Base-by-base conservation (phyloP, 2,888 invertebrate species). In the Anoncus sp. region DNA sequence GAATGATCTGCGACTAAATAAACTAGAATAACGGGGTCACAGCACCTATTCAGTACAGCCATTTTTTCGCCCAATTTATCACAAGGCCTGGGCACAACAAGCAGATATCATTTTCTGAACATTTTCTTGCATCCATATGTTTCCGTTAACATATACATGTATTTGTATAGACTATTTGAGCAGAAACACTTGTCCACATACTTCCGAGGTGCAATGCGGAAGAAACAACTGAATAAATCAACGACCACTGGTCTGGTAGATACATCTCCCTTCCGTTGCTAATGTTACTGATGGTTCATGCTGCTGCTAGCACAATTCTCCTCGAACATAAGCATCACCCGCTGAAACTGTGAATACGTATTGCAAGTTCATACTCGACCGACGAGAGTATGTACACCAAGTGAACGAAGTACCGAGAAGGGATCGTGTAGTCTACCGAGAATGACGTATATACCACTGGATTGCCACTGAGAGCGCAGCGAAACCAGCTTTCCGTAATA, bases 401-500 rank as follows among this genome's bases (percentile, higher is more conserved):
- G 45, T 16, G 62, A 35, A 63, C 22, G 14, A 63, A 57, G 57
- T 69, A 75, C 57, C 49, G 35, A 43, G 31, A 27, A 49, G 53
- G 38, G 57, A 75, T 27, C 63, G 27, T 67, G 31, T 65, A 75
- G 51, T 27, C 20, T 62, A 20, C 38, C 35, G 20, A 38, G 51
- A 71, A 62, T 43, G 51, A n/a, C 40, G 24, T 62, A 49, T 45
- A 55, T 18, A 40, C 49, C 24, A 27, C 49, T 51, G 60, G 16
- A 18, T 43, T 40, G 51, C 60, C 53, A 22, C 45, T 45, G 67
- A 53, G 62, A 53, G 24, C 53, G 7, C 63, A 40, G n/a, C n/a
- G 69, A 57, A 70, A 63, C 63, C 63, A 49, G 62, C 55, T 63
- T 69, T 38, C 62, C 69, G 69, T 63, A 62, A 75, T 75, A 74